Conservation (phyloP, 2,113 vertebrate genomes). For the Hippolais icterina region DNA sequence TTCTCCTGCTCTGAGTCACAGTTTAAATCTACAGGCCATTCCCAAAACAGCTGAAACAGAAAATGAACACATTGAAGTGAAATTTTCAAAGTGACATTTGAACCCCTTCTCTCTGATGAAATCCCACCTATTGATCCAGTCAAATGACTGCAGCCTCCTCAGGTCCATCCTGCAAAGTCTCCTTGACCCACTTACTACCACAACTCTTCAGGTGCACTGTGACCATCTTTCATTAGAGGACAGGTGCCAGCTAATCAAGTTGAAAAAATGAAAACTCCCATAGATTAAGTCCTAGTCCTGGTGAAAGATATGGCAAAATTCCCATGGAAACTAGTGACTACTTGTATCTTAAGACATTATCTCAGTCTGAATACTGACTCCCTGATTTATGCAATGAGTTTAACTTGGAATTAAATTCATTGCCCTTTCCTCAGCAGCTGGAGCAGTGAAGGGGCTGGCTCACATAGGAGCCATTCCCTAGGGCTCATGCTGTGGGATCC, state of each 20-base stretch:
- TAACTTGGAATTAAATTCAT: neutral
- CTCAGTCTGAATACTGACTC: neutral
- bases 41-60: constrained; percentile 4
- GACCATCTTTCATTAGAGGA: neutral
- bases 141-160: neutral
- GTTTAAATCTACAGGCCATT: constrained; percentile 21
- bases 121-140: constrained; percentile 37
- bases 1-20: neutral
- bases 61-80: neutral
- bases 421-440: neutral
- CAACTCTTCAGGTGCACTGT: neutral
- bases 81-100: constrained; percentile 39
- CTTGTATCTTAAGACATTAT: neutral
- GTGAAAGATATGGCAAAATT: neutral
- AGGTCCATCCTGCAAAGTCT: neutral
- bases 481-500: neutral
- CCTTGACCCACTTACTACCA: neutral
- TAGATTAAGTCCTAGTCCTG: neutral
- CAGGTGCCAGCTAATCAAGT: neutral
- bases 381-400: neutral
- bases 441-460: neutral
- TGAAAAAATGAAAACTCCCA: neutral
- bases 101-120: constrained; percentile 18
- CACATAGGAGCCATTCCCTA: neutral
- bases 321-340: neutral